Conservation (phyloP, 2,888 invertebrate species). For the Drosophila sordidapex region DNA sequence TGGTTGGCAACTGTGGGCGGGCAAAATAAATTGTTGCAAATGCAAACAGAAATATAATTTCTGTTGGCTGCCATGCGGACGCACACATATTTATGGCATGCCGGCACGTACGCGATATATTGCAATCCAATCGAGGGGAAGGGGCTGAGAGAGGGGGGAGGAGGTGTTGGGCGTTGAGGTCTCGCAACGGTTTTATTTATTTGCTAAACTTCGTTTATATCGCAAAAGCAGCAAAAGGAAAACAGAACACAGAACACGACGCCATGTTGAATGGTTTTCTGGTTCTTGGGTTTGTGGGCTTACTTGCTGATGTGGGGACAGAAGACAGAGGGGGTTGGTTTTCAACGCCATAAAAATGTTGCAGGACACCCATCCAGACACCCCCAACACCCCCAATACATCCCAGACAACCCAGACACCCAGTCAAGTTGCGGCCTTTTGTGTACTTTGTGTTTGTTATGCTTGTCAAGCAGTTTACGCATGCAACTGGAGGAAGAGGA, state of each 20-base stretch:
- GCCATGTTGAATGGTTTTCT: constrained; percentile 70
- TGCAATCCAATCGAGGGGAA: constrained; percentile 67
- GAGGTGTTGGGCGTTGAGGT: constrained; percentile 2
- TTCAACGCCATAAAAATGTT: constrained; percentile 65
- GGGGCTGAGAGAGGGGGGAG: not conserved
- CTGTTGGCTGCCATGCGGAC: constrained; percentile 59
- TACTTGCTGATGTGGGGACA: not conserved
- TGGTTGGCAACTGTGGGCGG: constrained; percentile 5
- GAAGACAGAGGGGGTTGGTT: constrained; percentile 8
- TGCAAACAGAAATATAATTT: constrained; percentile 81
- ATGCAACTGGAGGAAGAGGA: constrained; percentile 7
- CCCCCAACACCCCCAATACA: not conserved
- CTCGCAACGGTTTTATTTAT: constrained; percentile 69
- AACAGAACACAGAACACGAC: constrained; percentile 50
- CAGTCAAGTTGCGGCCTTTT: constrained; percentile 54
- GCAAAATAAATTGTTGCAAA: constrained; percentile 75
- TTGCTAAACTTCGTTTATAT: constrained; percentile 77
- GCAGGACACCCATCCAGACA: constrained; percentile 25
- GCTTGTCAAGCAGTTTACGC: constrained; percentile 82
- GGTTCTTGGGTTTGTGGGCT: constrained; percentile 22
- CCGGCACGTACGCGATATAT: constrained; percentile 80
- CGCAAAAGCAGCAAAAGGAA: constrained; percentile 52
- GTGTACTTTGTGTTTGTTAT: constrained; percentile 79
- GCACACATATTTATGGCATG: constrained; percentile 76
- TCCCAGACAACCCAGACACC: constrained; percentile 20